phyloP scores from a whole-genome alignment of 2,113 vertebrate genomes.

The Circaetus gallicus region DNA sequence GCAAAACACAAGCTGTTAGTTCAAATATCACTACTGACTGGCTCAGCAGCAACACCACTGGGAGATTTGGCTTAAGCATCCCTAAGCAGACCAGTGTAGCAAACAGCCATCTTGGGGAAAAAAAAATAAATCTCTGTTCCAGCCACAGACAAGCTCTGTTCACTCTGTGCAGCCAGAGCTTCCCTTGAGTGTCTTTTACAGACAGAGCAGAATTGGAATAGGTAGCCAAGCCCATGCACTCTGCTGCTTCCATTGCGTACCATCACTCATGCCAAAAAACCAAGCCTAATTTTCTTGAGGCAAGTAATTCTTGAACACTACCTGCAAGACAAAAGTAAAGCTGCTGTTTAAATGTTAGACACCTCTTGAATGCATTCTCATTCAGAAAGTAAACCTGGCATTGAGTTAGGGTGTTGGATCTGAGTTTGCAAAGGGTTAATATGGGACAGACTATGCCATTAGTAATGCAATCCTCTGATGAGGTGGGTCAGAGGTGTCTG shows the following conservation, averaged over 20 bases:
- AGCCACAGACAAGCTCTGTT: neutral
- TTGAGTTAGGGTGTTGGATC: neutral
- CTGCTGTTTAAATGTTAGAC: neutral
- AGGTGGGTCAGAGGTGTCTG: slow-evolving; percentile 32
- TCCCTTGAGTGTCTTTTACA: neutral
- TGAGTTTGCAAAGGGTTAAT: neutral
- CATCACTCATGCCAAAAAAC: neutral
- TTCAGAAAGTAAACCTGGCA: neutral
- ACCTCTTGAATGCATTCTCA: neutral
- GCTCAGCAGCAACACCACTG: neutral
- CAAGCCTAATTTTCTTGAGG: neutral
- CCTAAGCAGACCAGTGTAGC: neutral
- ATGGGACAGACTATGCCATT: neutral
- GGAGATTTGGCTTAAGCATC: neutral
- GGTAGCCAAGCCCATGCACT: neutral
- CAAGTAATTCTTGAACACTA: neutral
- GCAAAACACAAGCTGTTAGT: neutral
- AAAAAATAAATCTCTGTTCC: neutral
- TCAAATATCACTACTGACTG: neutral
- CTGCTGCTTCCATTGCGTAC: neutral
- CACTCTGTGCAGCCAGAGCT: neutral
- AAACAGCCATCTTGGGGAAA: neutral
- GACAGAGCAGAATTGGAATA: neutral
- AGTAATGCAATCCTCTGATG: neutral
- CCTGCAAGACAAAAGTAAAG: neutral